These are phyloP conservation scores for Pipistrellus kuhlii DNA, from an alignment of 2,797 vertebrate genomes.

Conservation along the genomic window DNA sequence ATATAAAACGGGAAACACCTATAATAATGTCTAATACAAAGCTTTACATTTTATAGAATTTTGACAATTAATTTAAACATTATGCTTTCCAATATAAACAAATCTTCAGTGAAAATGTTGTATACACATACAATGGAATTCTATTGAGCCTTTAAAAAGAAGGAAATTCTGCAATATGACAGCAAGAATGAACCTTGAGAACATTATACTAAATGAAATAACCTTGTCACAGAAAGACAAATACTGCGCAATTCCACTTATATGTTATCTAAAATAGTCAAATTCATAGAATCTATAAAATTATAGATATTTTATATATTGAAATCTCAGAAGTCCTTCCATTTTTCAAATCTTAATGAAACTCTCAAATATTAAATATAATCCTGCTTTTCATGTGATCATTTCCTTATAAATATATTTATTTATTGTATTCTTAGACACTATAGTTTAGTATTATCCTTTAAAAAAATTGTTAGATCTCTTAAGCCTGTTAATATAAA, in stretches of 20 bases:
- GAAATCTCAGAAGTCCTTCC: not conserved
- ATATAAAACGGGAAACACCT: not conserved
- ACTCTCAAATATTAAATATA: not conserved
- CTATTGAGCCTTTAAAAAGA: not conserved
- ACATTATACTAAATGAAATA: not conserved
- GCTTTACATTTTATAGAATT: not conserved
- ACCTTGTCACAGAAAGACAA: not conserved
- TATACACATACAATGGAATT: not conserved
- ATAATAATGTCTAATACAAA: not conserved
- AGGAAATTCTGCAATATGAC: not conserved
- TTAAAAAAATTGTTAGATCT: not conserved
- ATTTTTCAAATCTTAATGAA: not conserved
- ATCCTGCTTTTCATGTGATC: not conserved
- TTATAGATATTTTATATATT: not conserved
- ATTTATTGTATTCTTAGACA: not conserved
- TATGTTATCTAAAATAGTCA: not conserved
- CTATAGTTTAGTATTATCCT: not conserved
- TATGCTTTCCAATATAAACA: not conserved
- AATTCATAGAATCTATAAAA: not conserved
- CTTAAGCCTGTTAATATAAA: not conserved
- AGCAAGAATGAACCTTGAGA: not conserved
- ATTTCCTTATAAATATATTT: not conserved
- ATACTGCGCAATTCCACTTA: not conserved
- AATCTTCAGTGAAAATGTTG: not conserved
- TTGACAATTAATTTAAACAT: not conserved